Percentiles rank a stretch among this genome's conserved stretches.
phyloP scores from a whole-genome alignment of 2,888 invertebrate genomes.

The Andrena bucephala region DNA sequence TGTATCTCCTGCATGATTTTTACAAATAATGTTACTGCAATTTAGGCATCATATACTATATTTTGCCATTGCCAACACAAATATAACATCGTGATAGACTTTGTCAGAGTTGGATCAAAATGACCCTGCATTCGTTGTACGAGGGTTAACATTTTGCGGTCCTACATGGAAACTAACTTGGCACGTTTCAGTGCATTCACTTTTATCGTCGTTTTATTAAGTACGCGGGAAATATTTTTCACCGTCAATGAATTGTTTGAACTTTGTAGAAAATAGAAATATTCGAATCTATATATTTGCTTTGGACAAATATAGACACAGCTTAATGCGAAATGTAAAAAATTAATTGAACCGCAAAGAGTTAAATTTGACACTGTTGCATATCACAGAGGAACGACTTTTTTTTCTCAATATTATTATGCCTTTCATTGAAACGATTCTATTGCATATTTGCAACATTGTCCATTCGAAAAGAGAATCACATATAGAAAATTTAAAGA shows the following conservation, averaged over 20 bases:
- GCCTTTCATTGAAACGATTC: not conserved
- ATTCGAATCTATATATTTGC: not conserved
- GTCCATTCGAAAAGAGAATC: not conserved
- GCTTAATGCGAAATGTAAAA: not conserved
- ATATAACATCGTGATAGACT: too few species aligned
- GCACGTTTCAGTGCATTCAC: not conserved
- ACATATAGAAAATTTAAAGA: not conserved
- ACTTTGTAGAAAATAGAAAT: not conserved
- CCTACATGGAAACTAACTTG: not conserved
- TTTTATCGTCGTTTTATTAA: not conserved
- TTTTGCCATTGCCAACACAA: too few species aligned
- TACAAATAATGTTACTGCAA: too few species aligned
- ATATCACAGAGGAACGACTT: slow-evolving; percentile 30
- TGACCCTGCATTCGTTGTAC: too few species aligned
- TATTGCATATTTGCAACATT: not conserved
- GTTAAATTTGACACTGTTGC: not conserved
- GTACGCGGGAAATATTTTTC: not conserved
- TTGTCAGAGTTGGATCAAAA: too few species aligned
- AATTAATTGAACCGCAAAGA: not conserved
- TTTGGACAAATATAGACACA: not conserved
- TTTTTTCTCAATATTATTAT: not conserved
- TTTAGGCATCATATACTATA: too few species aligned
- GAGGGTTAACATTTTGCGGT: not conserved
- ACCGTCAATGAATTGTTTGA: not conserved
- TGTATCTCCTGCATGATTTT: too few species aligned